Evolutionary conservation across 2,113 vertebrate genomes (phyloP).

Genomic region (Dicrurus megarhynchus): DNA sequence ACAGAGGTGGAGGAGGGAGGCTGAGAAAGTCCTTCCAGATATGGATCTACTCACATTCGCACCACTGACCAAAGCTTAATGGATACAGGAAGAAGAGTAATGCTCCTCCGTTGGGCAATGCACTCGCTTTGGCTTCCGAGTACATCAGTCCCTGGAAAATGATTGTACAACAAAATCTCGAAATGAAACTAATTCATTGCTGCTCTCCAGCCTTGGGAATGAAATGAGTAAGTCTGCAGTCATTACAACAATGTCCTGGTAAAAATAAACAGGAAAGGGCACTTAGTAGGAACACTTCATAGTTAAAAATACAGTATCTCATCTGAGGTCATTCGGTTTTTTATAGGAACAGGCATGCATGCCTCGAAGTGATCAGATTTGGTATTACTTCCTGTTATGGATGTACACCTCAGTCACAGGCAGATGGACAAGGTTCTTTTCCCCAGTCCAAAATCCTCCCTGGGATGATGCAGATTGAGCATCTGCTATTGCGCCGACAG

Average conservation of each 20-base stretch:
- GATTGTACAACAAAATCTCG: not conserved
- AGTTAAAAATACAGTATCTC: not conserved
- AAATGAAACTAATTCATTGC: conserved; percentile 20
- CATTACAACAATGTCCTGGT: conserved; percentile 26
- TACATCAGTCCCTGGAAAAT: not conserved
- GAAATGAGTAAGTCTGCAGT: conserved; percentile 44
- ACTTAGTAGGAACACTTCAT: not conserved
- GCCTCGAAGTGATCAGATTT: not conserved
- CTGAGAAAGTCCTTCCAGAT: not conserved
- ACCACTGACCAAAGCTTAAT: not conserved
- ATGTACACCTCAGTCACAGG: not conserved
- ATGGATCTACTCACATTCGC: rapidly evolving
- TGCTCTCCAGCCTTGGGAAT: conserved; percentile 14
- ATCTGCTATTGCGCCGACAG: not conserved
- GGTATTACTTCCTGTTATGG: not conserved
- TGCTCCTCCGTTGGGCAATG: not conserved
- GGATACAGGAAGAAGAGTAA: not conserved
- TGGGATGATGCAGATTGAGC: not conserved
- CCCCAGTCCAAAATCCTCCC: not conserved
- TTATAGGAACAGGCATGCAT: not conserved
- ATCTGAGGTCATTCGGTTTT: not conserved
- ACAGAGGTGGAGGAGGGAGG: not conserved
- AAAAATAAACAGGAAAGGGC: conserved; percentile 54
- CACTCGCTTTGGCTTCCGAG: not conserved
- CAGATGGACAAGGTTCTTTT: not conserved